A percentile compares a stretch with the other conserved stretches of the same genome.
phyloP scores from a whole-genome alignment of 1,140 invertebrate genomes.

The Macrotrachela quadricornifera region DNA sequence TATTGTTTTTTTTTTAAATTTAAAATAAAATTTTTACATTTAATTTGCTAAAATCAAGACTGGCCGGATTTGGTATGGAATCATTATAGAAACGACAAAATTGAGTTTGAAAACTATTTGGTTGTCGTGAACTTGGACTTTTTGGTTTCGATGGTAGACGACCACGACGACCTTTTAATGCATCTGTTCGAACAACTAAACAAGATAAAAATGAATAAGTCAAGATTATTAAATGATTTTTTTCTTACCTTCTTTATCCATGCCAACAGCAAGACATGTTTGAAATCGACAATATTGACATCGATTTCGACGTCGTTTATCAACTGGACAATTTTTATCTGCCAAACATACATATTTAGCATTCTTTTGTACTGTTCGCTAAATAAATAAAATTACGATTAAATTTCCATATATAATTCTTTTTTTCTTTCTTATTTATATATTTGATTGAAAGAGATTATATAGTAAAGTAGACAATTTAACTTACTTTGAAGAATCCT shows the following conservation, averaged over 20 bases:
- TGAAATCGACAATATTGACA: constrained; percentile 97
- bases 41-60: constrained; percentile 6
- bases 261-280: constrained; percentile 88
- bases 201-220: no score
- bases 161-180: constrained; percentile 78
- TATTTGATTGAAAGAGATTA: no score
- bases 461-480: background rate
- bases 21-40: background rate
- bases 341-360: constrained; percentile 95
- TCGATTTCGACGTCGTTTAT: constrained; percentile 79
- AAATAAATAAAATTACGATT: constrained; percentile 11
- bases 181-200: constrained; percentile 70
- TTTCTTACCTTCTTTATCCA: constrained; percentile 65
- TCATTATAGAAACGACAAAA: constrained; percentile 3
- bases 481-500: constrained; percentile 8
- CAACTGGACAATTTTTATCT: constrained; percentile 88
- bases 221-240: no score
- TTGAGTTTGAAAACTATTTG: background rate
- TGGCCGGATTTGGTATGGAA: constrained; percentile 4
- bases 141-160: constrained; percentile 65
- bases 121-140: no score
- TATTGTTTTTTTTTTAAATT: background rate
- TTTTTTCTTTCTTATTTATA: no score
- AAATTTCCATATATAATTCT: no score
- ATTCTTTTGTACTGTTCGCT: constrained; percentile 86